Evolutionary conservation across 2,113 vertebrate species (phyloP).

Genomic region (Thermophis baileyi): DNA sequence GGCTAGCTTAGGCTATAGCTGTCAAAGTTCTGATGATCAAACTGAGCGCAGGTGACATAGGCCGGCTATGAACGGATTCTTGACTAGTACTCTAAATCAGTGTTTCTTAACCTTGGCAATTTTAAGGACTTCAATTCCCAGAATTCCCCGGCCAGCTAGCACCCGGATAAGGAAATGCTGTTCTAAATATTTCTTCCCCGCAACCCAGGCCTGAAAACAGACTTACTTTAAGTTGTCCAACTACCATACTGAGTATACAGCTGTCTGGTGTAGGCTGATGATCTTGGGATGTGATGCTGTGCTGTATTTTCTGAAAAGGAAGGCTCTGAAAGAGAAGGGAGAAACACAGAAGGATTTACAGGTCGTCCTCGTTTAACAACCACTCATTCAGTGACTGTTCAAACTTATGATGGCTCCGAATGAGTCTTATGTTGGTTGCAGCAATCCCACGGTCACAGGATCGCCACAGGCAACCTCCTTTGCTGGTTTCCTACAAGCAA

Average conservation of each 20-base stretch:
- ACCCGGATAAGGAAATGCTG: not conserved
- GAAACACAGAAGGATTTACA: conserved; percentile 8
- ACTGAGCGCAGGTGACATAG: not conserved
- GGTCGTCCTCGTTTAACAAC: not conserved
- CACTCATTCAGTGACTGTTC: not conserved
- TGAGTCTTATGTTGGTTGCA: not conserved
- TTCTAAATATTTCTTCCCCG: not conserved
- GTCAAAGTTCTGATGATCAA: not conserved
- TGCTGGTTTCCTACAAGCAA: not conserved
- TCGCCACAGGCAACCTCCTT: not conserved
- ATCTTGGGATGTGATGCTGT: conserved; percentile 98
- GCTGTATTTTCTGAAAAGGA: conserved; percentile 96
- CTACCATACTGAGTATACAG: conserved; percentile 98
- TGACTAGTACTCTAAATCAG: not conserved
- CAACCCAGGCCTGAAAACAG: not conserved
- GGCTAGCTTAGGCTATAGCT: not conserved
- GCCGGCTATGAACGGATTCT: not conserved
- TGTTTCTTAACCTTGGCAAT: too few relatives aligned
- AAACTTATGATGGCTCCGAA: not conserved
- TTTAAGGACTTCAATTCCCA: too few relatives aligned
- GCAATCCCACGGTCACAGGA: not conserved
- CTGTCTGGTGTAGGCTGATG: conserved; percentile 97
- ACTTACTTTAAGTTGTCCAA: conserved; percentile 97
- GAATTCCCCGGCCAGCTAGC: not conserved
- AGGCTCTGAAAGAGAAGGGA: conserved; percentile 79